phyloP scores from a whole-genome alignment of 2,797 vertebrate genomes.

The Peromyscus attwateri region DNA sequence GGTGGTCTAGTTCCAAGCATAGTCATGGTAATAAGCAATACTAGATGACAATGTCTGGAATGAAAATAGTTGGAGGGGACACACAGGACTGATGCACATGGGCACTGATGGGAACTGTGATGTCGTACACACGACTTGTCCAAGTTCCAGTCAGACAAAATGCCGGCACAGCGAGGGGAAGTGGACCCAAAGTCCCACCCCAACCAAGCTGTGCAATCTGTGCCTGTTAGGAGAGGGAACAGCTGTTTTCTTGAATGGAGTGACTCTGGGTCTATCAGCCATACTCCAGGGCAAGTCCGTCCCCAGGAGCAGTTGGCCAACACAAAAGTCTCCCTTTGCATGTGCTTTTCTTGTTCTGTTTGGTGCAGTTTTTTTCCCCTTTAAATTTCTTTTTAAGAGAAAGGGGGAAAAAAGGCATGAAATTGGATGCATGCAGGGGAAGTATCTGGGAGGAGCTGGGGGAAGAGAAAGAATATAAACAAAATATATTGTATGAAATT shows the following conservation, averaged over 20 bases:
- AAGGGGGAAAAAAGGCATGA: background rate
- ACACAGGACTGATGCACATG: background rate
- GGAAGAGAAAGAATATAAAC: background rate
- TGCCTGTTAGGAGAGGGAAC: too few species aligned
- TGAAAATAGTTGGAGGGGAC: background rate
- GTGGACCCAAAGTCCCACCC: background rate
- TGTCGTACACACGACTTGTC: background rate
- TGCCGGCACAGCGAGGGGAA: background rate
- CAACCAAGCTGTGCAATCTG: too few species aligned
- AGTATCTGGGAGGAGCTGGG: background rate
- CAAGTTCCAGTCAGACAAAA: background rate
- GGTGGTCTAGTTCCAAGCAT: background rate
- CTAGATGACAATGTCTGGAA: background rate
- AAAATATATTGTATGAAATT: background rate
- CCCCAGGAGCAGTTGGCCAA: background rate
- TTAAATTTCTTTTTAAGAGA: background rate
- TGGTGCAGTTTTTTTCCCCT: too few species aligned
- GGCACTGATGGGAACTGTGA: background rate
- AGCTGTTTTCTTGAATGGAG: too few species aligned
- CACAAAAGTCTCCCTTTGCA: background rate
- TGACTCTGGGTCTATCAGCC: background rate
- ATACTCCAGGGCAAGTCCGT: background rate
- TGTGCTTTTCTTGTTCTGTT: background rate
- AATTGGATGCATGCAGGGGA: too few species aligned
- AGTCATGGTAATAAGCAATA: background rate